Evolutionary conservation across 2,888 invertebrate species (phyloP), one percentile per base, ranked within the genome.

Genomic region (Glaucopsyche alexis): DNA sequence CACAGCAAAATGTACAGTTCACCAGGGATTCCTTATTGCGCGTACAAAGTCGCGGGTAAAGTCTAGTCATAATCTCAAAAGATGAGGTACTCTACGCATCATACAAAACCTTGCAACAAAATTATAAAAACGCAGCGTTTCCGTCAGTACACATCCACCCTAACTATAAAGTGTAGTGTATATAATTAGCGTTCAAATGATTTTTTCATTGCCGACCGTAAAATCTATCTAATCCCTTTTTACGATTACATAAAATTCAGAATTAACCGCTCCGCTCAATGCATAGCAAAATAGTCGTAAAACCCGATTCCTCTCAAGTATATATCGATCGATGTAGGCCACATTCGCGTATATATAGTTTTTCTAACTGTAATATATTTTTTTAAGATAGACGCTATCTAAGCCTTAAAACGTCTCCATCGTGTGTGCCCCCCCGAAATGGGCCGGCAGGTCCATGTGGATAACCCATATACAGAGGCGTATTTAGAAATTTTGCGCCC

Each of bases 171-270:
- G 29, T 8, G 55, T 55, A 55, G n/a, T 16, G 50, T 55, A 52
- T 38, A 60, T 38, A 60, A 60, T 60, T 60, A 60, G 38, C 60
- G 14, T 38, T 60, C 72, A 74, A 76, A 75, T 76, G 73, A 76
- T 74, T 75, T 77, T 79, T 79, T 80, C 79, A 80, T 78, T 78
- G 76, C 78, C 75, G 70, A 73, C 78, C 75, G 79, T 79, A 80
- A 80, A 79, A 79, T 76, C 76, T 52, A 49, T 72, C 76, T 80
- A 79, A 78, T 78, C 78, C 77, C 75, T 76, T 79, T 80, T 80
- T 80, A 80, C 79, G 79, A 80, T 80, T 78, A 78, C 80, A 80
- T 80, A 79, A 79, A 80, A 78, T 77, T 76, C 75, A 74, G 77
- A 78, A 80, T 80, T 78, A 78, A 78, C 77, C 76, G 75, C 74